Base-by-base conservation (phyloP, 2,797 vertebrate species). In the Sebastes kiyomatsui region DNA sequence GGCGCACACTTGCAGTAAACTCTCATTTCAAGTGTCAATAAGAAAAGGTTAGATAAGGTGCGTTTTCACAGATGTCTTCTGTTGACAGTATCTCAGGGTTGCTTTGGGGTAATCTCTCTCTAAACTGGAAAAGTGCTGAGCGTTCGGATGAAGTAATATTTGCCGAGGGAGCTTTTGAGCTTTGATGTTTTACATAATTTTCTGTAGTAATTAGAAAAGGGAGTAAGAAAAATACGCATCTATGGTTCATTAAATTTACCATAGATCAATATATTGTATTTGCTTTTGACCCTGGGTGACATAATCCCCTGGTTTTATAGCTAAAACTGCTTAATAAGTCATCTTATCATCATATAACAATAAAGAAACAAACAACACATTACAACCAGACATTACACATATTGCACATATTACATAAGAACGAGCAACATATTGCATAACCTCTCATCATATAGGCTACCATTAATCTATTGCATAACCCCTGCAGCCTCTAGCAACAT, bases 31-130 rank as follows among this genome's bases (percentile, higher is more conserved):
- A 58, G 28, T 80, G 32, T 72, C 49, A 56, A 49, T 52, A 59
- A 38, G 38, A 59, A 38, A 71, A 81, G 72, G 67, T 75, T 62
- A 79, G 70, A 78, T 90, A 60, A 75, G 71, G 42, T 70, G 58
- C n/a, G 7, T 72, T 76, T 81, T 78, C 49, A 69, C 68, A 71
- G 33, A 85, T 72, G 49, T 61, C 35, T 74, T 60, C 20, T 80
- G 52, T 68, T 70, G 66, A 86, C 74, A 38, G 28, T 58, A 66
- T 86, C 79, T 76, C 54, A 9, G 25, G 20, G 49, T 35, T 59
- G 66, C 75, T 76, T 73, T 22, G 18, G 72, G 78, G 38, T 55
- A 72, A 82, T 80, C 68, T 72, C n/a, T 55, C 4, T 55, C 4
- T 7, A 28, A 65, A 20, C 62, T 42, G 27, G 7, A 69, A 77